Percentiles rank a stretch among this genome's conserved stretches.
phyloP scores from a whole-genome alignment of 2,888 invertebrate genomes.

The Seladonia tumulorum region DNA sequence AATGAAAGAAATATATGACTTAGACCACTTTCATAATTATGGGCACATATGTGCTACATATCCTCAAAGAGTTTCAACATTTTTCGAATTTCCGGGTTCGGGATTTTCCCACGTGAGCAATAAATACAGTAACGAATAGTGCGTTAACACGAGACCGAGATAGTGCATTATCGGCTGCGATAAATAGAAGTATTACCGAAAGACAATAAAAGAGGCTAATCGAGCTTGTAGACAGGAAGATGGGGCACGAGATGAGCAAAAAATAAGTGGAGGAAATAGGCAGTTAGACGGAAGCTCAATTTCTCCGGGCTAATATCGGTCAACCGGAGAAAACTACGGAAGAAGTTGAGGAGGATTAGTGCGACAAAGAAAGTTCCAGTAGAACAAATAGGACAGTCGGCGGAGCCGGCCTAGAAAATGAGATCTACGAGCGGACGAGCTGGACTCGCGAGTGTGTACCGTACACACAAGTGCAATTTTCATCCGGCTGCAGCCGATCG shows the following conservation, averaged over 20 bases:
- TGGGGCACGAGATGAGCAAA: constrained; percentile 45
- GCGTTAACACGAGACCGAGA: not conserved
- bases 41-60: no score
- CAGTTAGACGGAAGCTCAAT: constrained; percentile 73
- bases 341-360: constrained; percentile 19
- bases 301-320: constrained; percentile 72
- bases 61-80: not conserved
- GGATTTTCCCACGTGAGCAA: not conserved
- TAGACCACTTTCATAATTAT: no score
- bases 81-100: not conserved
- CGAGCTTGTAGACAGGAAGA: not conserved
- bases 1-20: no score
- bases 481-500: constrained; percentile 57
- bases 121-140: not conserved
- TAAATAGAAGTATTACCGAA: not conserved
- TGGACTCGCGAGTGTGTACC: constrained; percentile 59
- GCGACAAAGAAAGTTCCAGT: constrained; percentile 34
- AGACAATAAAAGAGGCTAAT: not conserved
- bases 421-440: constrained; percentile 71
- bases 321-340: constrained; percentile 22
- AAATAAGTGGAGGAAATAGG: constrained; percentile 74
- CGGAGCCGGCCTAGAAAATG: constrained; percentile 70
- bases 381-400: constrained; percentile 47
- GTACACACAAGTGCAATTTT: constrained; percentile 75
- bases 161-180: not conserved